These are phyloP conservation scores for Hydropotes inermis DNA, from an alignment of 2,113 vertebrate genomes.

Conservation along the genomic window DNA sequence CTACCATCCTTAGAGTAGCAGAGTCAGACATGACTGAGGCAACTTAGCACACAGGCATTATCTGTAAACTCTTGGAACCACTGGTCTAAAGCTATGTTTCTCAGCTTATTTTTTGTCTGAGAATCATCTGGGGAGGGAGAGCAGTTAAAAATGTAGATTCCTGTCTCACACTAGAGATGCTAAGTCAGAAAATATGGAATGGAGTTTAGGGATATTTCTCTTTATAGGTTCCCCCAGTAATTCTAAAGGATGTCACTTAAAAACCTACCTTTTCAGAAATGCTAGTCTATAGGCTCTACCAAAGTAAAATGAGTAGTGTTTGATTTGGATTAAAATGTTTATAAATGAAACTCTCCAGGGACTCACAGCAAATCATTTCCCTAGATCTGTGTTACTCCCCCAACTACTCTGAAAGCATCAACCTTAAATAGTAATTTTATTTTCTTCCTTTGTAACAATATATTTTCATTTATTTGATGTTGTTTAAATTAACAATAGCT, in stretches of 20 bases:
- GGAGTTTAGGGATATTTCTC: not conserved
- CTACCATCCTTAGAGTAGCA: not conserved
- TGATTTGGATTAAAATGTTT: conserved; percentile 10
- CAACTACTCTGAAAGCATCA: not conserved
- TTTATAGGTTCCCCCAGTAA: not conserved
- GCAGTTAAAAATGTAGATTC: not conserved
- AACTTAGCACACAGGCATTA: not conserved
- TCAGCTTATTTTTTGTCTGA: not conserved
- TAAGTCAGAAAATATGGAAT: not conserved
- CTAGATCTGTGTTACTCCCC: not conserved
- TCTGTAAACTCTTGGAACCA: not conserved
- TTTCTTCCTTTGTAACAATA: not conserved
- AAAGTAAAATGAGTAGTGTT: not conserved
- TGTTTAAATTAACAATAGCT: not conserved
- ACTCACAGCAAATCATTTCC: not conserved
- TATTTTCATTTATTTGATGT: not conserved
- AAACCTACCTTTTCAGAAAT: not conserved
- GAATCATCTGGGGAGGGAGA: not conserved
- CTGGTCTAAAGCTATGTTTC: not conserved
- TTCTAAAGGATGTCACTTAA: not conserved
- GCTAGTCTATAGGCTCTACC: not conserved
- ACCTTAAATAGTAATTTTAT: conserved; percentile 28
- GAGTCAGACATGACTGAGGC: not conserved
- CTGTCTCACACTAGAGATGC: not conserved
- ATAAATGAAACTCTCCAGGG: not conserved